Evolutionary conservation across 2,888 invertebrate genomes (phyloP), one percentile per base, ranked within the genome.

Genomic region (Trimorus sp.): DNA sequence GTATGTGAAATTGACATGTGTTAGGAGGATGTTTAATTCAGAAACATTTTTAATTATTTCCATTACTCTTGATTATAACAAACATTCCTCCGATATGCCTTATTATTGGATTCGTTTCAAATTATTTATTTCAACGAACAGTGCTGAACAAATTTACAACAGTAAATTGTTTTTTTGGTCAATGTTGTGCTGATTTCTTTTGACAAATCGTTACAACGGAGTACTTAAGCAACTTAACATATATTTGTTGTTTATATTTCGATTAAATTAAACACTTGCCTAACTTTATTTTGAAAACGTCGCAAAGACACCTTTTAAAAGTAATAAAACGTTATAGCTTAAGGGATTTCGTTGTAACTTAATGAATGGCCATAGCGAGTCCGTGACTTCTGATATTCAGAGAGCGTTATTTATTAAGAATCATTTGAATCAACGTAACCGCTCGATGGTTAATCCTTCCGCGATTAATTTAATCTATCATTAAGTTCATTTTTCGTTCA

Each of bases 281-380:
- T 26, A 54, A 79, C 65, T 53, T 58, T 66, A 53, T 70, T 60
- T 63, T 40, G 66, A 42, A 73, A 58, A 15, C 68, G 79, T 49
- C 26, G 56, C 71, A 63, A 70, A 63, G 77, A 69, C 76, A 48
- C 74, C 16, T 49, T 36, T 49, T 49, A 74, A 65, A 56, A 59
- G 15, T 36, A 42, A 51, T 26, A 42, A 36, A 40, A 51, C n/a
- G 37, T 12, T 45, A 37, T 36, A 58, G 56, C 73, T 73, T 73
- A 73, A 74, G 65, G 49, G 15, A 75, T 75, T 75, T 75, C 74
- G 74, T 75, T 75, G 74, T 75, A 75, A 59, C 74, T 59, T 6
- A 14, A 71, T 59, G 51, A 45, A 53, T 56, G 16, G 12, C 42
- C n/a, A 36, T 65, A 66, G 54, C 11, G 60, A 16, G 26, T 40